Conservation (phyloP, 2,888 invertebrate species). For the Amphipyra berbera region DNA sequence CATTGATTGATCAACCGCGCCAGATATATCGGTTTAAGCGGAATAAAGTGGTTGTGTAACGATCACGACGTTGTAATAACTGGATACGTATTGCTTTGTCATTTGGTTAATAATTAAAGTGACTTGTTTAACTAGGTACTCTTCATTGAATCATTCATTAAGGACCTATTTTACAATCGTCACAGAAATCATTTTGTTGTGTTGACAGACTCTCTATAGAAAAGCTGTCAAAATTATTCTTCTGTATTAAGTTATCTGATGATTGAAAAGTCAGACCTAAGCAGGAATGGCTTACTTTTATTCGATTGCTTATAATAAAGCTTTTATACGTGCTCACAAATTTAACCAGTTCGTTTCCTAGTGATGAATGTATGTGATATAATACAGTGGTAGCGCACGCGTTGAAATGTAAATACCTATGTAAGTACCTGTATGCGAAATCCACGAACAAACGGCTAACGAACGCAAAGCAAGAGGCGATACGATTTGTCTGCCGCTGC, state of each 20-base stretch:
- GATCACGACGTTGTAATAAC: constrained; percentile 49
- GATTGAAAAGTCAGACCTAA: too few relatives aligned
- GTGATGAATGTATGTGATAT: constrained; percentile 67
- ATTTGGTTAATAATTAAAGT: constrained; percentile 11
- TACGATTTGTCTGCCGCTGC: constrained; percentile 74
- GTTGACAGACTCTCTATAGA: too few relatives aligned
- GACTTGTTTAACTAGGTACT: background rate
- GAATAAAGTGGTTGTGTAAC: constrained; percentile 46
- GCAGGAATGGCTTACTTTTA: constrained; percentile 15
- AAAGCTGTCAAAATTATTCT: too few relatives aligned
- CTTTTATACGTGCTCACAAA: constrained; percentile 28
- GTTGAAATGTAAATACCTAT: constrained; percentile 78
- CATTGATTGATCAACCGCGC: constrained; percentile 57
- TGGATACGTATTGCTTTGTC: constrained; percentile 23
- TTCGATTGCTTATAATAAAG: constrained; percentile 32
- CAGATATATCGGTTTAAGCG: constrained; percentile 53
- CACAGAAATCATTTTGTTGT: too few relatives aligned
- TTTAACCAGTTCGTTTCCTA: constrained; percentile 41
- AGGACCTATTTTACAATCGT: too few relatives aligned
- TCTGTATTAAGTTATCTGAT: too few relatives aligned
- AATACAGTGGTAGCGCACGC: constrained; percentile 64
- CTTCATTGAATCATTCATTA: background rate
- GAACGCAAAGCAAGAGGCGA: constrained; percentile 77
- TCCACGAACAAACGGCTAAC: constrained; percentile 83
- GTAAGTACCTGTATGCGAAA: constrained; percentile 69